A percentile compares a stretch with the other conserved stretches of the same genome.
Conservation (phyloP, 2,797 vertebrate genomes). For the Gadopsis bispinosus region DNA sequence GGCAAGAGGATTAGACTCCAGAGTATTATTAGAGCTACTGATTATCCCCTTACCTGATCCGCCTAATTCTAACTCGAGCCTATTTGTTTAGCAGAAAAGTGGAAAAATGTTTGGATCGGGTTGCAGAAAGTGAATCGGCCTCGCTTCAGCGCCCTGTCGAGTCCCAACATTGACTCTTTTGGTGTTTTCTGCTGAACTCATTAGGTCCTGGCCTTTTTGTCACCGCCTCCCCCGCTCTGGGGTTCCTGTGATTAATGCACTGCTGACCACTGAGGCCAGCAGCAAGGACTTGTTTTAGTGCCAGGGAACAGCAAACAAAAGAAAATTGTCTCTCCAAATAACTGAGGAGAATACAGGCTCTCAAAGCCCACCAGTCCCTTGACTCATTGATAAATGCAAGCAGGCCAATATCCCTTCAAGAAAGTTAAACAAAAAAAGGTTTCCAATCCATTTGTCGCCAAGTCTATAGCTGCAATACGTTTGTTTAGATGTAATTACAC, state of each 20-base stretch:
- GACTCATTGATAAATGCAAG: slow-evolving; percentile 54
- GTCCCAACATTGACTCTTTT: slow-evolving; percentile 57
- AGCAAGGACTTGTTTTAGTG: slow-evolving; percentile 75
- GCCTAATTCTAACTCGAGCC: slow-evolving; percentile 72
- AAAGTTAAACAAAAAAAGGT: slow-evolving; percentile 59
- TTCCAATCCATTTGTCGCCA: slow-evolving; percentile 61
- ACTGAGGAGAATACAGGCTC: slow-evolving; percentile 51
- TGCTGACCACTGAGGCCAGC: slow-evolving; percentile 71
- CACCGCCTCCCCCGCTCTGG: slow-evolving; percentile 60
- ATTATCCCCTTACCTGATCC: slow-evolving; percentile 87
- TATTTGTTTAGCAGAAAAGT: slow-evolving; percentile 78
- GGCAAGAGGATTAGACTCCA: slow-evolving; percentile 88
- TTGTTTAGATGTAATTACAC: slow-evolving; percentile 77
- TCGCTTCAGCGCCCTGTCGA: slow-evolving; percentile 55
- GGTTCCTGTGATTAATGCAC: slow-evolving; percentile 80
- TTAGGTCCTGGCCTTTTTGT: slow-evolving; percentile 79
- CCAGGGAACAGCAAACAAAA: slow-evolving; percentile 77
- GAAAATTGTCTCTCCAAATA: slow-evolving; percentile 76
- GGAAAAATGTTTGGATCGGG: slow-evolving; percentile 69
- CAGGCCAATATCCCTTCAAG: slow-evolving; percentile 45
- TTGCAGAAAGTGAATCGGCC: slow-evolving; percentile 61
- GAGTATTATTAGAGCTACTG: slow-evolving; percentile 89
- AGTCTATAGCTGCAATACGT: slow-evolving; percentile 53
- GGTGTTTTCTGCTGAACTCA: slow-evolving; percentile 74
- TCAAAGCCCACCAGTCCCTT: slow-evolving; percentile 46